Conservation (phyloP, 2,888 invertebrate species). For the Icerya purchasi region DNA sequence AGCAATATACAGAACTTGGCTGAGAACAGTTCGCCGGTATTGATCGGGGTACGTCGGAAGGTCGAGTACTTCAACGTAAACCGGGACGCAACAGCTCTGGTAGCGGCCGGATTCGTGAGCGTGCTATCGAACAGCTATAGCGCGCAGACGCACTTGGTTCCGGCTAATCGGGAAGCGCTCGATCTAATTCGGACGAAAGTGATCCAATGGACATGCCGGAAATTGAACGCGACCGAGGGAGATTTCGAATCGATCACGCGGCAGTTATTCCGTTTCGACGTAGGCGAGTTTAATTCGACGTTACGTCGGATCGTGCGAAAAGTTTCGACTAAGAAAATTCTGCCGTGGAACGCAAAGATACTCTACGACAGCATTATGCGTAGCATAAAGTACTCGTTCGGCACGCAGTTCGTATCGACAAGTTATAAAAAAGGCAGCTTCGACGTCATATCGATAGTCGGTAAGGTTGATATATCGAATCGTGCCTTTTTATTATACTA, state of each 20-base stretch:
- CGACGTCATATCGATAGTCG: background rate
- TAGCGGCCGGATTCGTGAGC: background rate
- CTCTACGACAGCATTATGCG: background rate
- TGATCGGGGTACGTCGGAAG: background rate
- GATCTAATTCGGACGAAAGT: background rate
- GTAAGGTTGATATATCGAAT: background rate
- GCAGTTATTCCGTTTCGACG: background rate
- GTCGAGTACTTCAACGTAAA: background rate
- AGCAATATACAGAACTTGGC: background rate
- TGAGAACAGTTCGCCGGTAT: background rate
- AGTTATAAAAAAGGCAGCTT: background rate
- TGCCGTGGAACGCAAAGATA: background rate
- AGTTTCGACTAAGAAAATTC: background rate
- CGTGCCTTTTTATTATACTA: background rate
- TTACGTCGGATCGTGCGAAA: background rate
- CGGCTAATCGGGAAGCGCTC: background rate
- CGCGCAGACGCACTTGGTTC: background rate
- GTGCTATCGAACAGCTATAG: background rate
- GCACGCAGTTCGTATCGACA: background rate
- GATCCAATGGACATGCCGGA: background rate
- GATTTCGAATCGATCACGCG: background rate
- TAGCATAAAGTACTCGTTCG: background rate
- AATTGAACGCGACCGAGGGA: background rate
- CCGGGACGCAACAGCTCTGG: background rate
- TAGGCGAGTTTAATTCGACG: background rate